A percentile compares a stretch with the other conserved stretches of the same genome.
phyloP scores from a whole-genome alignment of 2,113 vertebrate species.

The Chaetodon auriga region DNA sequence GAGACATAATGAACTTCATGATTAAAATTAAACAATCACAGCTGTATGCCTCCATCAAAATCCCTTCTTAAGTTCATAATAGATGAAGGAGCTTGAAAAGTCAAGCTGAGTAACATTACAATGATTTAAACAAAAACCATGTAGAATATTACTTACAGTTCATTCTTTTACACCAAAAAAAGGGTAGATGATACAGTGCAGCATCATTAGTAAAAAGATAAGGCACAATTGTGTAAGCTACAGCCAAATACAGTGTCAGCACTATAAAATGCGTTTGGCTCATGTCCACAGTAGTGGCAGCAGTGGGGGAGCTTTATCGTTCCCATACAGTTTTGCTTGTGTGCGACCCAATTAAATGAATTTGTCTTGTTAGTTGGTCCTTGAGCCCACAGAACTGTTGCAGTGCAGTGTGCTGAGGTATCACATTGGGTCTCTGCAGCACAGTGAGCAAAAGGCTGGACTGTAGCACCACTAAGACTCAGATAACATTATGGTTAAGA shows the following conservation, averaged over 20 bases:
- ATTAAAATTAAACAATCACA: neutral
- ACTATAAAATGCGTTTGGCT: slow-evolving; percentile 22
- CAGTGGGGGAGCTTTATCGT: neutral
- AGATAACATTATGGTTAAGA: neutral
- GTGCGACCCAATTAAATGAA: slow-evolving; percentile 32
- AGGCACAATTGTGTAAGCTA: neutral
- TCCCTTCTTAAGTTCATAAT: neutral
- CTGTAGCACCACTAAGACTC: neutral
- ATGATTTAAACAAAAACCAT: no score
- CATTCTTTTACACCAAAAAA: neutral
- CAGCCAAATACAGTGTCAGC: slow-evolving; percentile 18
- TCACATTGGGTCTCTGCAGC: neutral
- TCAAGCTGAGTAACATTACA: neutral
- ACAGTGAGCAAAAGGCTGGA: slow-evolving; percentile 8
- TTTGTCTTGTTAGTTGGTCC: slow-evolving; percentile 9
- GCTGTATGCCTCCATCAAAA: neutral
- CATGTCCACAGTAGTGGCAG: slow-evolving; percentile 7
- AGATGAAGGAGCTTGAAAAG: neutral
- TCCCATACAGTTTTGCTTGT: slow-evolving; percentile 13
- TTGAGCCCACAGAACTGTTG: neutral
- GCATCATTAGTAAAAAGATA: slow-evolving; percentile 23
- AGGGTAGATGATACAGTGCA: neutral
- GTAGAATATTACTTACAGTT: neutral
- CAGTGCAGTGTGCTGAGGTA: slow-evolving; percentile 2
- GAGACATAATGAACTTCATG: neutral